Evolutionary conservation across 2,797 vertebrate genomes (phyloP), one percentile per base, ranked within the genome.

Genomic region (Esox lucius): DNA sequence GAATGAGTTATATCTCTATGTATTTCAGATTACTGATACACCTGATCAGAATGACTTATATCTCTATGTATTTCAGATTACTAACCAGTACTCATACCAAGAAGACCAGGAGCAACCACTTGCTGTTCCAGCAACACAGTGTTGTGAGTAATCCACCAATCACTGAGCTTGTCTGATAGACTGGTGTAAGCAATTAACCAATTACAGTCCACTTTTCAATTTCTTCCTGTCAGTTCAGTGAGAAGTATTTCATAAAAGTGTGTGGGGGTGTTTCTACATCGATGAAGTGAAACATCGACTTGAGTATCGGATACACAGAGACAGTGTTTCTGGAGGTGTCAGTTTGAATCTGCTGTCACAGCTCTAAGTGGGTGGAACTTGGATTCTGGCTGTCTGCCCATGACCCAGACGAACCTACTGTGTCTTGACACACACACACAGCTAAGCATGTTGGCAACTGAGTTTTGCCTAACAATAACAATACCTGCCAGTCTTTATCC

Each of bases 101-200:
- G 96, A 97, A 79, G 95, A 96, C 78, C 95, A 94, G 73, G 96
- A 98, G 78, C 95, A 95, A 51, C 96, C 97, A 17, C 94, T 98
- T 66, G 94, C 95, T 0, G 94, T 92, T 11, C 96, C 95, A 2
- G 92, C 95, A 84, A 96, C 95, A 1, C 97, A 98, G 87, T 98
- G 97, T 87, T 98, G 97, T 98, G 93, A 93, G 93, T 92, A 92
- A 93, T 17, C 65, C 16, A 24, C 22, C 22, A 61, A 61, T 61
- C 56, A 13, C n/a, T 61, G 56, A 19, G 56, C 56, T 24, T 61
- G 56, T 24, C 56, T 24, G 56, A 61, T 24, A 61, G 22, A 61
- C 56, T 12, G 22, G 56, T 26, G 56, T 11, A 9, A 26, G n/a
- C 3, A 24, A 61, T 61, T 61, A 24, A 61, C 11, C 22, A 61